Percentiles rank a stretch among this genome's conserved stretches.
Evolutionary conservation across 2,888 invertebrate species (phyloP).

Genomic region (Ethmia dodecea): DNA sequence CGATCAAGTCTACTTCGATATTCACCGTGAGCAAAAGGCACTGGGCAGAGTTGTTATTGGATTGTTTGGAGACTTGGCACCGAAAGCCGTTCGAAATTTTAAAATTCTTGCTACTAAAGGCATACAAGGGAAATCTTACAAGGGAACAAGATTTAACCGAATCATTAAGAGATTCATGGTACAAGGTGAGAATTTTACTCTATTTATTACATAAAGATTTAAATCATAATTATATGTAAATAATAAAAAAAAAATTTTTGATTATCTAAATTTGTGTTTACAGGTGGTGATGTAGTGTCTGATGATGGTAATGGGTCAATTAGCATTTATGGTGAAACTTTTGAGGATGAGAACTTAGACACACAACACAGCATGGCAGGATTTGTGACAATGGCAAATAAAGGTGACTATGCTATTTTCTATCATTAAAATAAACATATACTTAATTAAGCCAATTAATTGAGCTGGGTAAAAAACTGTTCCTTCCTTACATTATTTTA

Average conservation of each 20-base stretch:
- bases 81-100: conserved; percentile 93
- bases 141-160: conserved; percentile 88
- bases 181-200: conserved; percentile 81
- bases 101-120: conserved; percentile 87
- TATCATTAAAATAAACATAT: too few relatives aligned
- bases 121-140: conserved; percentile 86
- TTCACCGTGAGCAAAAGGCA: conserved; percentile 83
- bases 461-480: too few relatives aligned
- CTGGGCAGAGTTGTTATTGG: conserved; percentile 90
- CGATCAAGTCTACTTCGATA: conserved; percentile 89
- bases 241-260: background rate
- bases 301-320: conserved; percentile 90
- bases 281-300: conserved; percentile 90
- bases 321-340: conserved; percentile 91
- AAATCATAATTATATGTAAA: background rate
- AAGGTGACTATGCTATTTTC: conserved; percentile 56
- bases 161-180: conserved; percentile 94
- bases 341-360: conserved; percentile 91
- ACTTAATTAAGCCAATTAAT: too few relatives aligned
- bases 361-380: conserved; percentile 89
- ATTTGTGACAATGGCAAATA: conserved; percentile 95
- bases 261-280: conserved; percentile 20
- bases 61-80: conserved; percentile 91
- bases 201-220: conserved; percentile 2
- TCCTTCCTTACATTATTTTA: too few relatives aligned